Evolutionary conservation across 2,797 vertebrate genomes (phyloP).

Genomic region (Simalia tracyae): DNA sequence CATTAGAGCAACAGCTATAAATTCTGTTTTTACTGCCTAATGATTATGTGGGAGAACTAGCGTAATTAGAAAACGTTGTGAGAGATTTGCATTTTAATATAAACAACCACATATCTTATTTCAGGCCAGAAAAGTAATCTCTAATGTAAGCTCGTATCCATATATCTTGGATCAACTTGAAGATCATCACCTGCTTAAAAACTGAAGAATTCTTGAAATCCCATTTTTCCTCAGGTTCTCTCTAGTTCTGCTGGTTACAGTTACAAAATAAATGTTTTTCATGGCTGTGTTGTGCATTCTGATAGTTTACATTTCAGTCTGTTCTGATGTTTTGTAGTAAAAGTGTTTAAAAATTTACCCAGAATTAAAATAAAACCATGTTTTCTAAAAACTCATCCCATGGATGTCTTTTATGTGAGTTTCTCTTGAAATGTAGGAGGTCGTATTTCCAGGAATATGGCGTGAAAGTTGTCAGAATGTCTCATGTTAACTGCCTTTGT

Average conservation of each 20-base stretch:
- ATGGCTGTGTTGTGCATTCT: background rate
- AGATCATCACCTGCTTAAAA: background rate
- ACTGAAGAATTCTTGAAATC: background rate
- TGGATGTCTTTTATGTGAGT: background rate
- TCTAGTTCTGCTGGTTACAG: background rate
- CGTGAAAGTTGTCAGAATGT: background rate
- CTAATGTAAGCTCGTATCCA: background rate
- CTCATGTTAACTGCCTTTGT: background rate
- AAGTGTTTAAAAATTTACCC: background rate
- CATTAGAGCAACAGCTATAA: background rate
- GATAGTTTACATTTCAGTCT: background rate
- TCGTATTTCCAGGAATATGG: background rate
- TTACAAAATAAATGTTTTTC: background rate
- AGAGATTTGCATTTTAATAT: background rate
- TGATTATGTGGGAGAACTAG: background rate
- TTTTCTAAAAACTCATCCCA: background rate
- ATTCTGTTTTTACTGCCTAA: background rate
- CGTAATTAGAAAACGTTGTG: background rate
- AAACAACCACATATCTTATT: background rate
- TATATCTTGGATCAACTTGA: background rate
- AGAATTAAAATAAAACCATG: background rate
- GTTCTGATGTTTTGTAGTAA: background rate
- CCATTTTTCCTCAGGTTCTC: background rate
- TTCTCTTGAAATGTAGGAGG: background rate
- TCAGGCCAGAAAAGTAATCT: slow-evolving; percentile 1